phyloP scores from a whole-genome alignment of 2,113 vertebrate species.

The Syrrhaptes paradoxus region DNA sequence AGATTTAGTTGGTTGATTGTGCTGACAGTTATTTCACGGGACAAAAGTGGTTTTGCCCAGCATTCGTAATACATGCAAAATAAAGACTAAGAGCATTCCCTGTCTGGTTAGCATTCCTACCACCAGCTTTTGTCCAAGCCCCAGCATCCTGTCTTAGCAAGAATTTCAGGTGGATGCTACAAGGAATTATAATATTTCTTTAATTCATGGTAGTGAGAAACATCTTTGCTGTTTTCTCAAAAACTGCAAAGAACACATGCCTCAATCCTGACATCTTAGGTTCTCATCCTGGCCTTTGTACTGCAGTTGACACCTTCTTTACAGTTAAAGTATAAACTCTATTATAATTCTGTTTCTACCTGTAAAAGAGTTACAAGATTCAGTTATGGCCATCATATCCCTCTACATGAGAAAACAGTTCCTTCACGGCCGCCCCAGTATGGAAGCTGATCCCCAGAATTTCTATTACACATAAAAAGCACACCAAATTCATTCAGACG shows the following conservation, averaged over 20 bases:
- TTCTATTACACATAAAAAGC: background rate
- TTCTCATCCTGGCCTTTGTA: background rate
- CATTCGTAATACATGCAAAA: background rate
- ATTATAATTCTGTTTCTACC: background rate
- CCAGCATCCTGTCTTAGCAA: background rate
- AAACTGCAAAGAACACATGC: background rate
- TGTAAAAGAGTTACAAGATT: background rate
- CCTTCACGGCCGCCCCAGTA: background rate
- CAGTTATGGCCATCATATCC: background rate
- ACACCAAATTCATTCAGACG: background rate
- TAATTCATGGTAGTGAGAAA: background rate
- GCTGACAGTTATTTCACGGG: background rate
- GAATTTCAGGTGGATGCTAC: background rate
- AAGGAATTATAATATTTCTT: background rate
- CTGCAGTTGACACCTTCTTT: background rate
- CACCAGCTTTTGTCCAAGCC: background rate
- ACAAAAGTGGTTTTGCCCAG: background rate
- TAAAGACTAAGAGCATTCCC: background rate
- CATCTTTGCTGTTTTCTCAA: background rate
- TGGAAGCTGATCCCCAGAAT: background rate
- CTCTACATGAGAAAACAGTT: background rate
- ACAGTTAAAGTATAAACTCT: background rate
- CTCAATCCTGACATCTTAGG: background rate
- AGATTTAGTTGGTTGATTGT: background rate
- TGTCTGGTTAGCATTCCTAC: background rate